Percentiles rank a stretch among this genome's conserved stretches.
Conservation (phyloP, 2,797 vertebrate species). For the Xerus rutilus region DNA sequence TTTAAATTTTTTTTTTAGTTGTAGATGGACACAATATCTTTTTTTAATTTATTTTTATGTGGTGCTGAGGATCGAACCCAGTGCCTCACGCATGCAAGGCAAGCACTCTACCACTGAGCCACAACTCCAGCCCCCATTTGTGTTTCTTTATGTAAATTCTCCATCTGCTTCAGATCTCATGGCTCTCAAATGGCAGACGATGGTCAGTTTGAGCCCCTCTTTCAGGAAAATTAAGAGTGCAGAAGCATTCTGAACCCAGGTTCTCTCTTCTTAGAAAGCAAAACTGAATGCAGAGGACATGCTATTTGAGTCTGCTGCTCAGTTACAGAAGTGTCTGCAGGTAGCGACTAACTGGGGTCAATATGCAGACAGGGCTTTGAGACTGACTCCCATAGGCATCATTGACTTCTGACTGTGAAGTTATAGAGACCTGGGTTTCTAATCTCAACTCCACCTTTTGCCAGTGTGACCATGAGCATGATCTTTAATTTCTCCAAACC, state of each 20-base stretch:
- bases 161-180: background rate
- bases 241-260: background rate
- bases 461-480: background rate
- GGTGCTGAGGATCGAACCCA: too few relatives aligned
- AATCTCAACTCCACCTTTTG: background rate
- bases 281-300: background rate
- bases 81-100: too few relatives aligned
- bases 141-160: background rate
- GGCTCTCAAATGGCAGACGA: background rate
- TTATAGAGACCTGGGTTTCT: background rate
- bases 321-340: background rate
- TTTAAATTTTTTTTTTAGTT: too few relatives aligned
- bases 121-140: too few relatives aligned
- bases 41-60: too few relatives aligned
- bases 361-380: background rate
- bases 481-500: background rate
- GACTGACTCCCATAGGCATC: background rate
- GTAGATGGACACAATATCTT: too few relatives aligned
- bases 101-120: too few relatives aligned
- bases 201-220: background rate
- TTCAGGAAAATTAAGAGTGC: background rate
- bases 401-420: background rate
- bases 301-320: background rate
- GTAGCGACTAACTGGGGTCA: accelerated
- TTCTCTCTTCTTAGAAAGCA: background rate